phyloP scores from a whole-genome alignment of 2,888 invertebrate genomes.

The Brachyopa scutellaris region DNA sequence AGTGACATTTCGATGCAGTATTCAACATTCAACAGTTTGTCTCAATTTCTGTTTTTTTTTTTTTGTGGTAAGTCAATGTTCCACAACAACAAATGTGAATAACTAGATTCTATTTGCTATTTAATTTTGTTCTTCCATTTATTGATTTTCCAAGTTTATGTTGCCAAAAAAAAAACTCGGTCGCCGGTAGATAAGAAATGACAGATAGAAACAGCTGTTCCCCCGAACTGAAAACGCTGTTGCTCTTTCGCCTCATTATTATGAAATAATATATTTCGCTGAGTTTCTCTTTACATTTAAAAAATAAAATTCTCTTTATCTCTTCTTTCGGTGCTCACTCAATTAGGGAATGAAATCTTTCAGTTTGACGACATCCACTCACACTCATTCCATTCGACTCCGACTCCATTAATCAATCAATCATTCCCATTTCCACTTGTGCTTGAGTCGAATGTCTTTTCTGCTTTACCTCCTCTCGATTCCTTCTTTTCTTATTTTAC shows the following conservation, averaged over 20 bases:
- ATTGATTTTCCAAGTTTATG: neutral
- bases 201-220: constrained; percentile 54
- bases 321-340: neutral
- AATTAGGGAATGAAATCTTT: no score
- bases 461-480: neutral
- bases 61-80: no score
- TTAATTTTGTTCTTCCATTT: no score
- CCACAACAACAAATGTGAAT: no score
- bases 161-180: neutral
- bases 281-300: constrained; percentile 53
- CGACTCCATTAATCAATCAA: constrained; percentile 43
- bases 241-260: no score
- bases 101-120: no score
- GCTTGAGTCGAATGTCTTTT: neutral
- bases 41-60: no score
- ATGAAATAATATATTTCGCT: no score
- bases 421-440: constrained; percentile 9
- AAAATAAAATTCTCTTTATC: neutral
- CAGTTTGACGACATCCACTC: neutral
- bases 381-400: neutral
- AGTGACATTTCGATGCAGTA: neutral
- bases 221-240: no score
- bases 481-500: neutral
- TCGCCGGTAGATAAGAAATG: neutral
- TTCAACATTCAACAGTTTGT: neutral